Percentiles rank a stretch among this genome's conserved stretches.
Evolutionary conservation across 2,797 vertebrate species (phyloP).

Genomic region (Limnodromus scolopaceus): DNA sequence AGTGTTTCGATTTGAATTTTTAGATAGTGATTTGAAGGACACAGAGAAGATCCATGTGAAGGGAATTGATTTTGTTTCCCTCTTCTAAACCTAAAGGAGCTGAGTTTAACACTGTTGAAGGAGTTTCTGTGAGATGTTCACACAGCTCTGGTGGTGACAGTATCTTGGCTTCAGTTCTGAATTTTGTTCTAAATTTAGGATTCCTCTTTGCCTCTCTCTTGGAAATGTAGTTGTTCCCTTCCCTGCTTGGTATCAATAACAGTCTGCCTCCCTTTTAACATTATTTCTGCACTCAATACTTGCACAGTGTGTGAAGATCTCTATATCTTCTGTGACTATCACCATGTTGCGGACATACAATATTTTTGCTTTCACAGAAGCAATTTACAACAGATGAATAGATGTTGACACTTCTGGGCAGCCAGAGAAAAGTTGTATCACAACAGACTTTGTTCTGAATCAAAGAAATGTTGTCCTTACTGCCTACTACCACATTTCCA

Average conservation of each 20-base stretch:
- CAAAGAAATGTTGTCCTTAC: constrained; percentile 1
- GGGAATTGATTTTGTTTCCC: background rate
- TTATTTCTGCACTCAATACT: constrained; percentile 34
- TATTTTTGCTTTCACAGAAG: constrained; percentile 27
- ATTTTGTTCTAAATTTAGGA: constrained; percentile 75
- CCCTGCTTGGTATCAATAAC: constrained; percentile 62
- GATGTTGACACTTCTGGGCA: constrained; percentile 40
- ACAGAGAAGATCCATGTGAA: background rate
- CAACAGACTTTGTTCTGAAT: background rate
- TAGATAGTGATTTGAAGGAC: background rate
- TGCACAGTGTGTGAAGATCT: constrained; percentile 41
- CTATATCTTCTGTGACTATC: constrained; percentile 36
- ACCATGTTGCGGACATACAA: background rate
- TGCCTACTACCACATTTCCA: background rate
- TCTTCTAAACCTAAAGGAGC: background rate
- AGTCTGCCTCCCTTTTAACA: constrained; percentile 48
- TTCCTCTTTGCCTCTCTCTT: constrained; percentile 58
- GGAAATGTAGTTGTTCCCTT: constrained; percentile 66
- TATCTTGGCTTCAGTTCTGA: constrained; percentile 69
- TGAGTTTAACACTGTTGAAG: constrained; percentile 48
- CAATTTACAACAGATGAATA: constrained; percentile 35
- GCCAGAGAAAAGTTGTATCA: constrained; percentile 7
- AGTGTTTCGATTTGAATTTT: background rate
- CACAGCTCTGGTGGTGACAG: constrained; percentile 65
- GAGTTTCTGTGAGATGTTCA: constrained; percentile 64